Conservation (phyloP, 2,888 invertebrate genomes). For the Lasioglossum oenotherae region DNA sequence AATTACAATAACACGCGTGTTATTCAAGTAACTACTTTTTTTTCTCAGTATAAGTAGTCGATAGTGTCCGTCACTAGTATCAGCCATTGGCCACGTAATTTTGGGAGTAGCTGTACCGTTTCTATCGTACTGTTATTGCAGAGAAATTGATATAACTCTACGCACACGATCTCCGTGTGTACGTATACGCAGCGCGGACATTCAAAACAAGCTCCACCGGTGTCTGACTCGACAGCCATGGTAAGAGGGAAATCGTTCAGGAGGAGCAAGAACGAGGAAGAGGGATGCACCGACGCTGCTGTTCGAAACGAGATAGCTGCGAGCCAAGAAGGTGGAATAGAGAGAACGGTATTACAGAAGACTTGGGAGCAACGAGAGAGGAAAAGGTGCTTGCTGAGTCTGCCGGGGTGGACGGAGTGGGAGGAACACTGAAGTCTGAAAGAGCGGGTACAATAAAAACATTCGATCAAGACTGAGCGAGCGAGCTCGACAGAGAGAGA, state of each 20-base stretch:
- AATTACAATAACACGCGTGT: too few relatives aligned
- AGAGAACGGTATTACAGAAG: constrained; percentile 24
- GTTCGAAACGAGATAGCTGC: constrained; percentile 22
- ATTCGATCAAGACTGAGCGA: constrained; percentile 26
- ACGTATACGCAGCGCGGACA: constrained; percentile 26
- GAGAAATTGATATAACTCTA: constrained; percentile 74
- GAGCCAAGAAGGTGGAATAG: constrained; percentile 29
- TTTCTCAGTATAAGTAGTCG: too few relatives aligned
- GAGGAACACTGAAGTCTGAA: constrained; percentile 42
- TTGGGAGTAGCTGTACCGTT: constrained; percentile 67
- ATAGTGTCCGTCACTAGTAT: too few relatives aligned
- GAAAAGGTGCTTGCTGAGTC: background rate
- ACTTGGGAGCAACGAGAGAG: background rate
- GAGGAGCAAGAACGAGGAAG: constrained; percentile 19
- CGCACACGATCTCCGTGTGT: constrained; percentile 48
- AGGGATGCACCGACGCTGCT: background rate
- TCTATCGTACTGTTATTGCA: constrained; percentile 71
- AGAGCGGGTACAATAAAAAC: constrained; percentile 52
- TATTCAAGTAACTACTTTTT: too few relatives aligned
- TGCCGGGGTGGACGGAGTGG: constrained; percentile 32
- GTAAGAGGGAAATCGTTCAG: constrained; percentile 45
- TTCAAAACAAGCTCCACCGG: constrained; percentile 42
- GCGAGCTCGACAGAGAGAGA: background rate
- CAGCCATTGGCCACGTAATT: constrained; percentile 26
- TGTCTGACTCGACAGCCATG: constrained; percentile 43